Conservation (phyloP, 1,140 invertebrate species). For the Coelopa frigida region DNA sequence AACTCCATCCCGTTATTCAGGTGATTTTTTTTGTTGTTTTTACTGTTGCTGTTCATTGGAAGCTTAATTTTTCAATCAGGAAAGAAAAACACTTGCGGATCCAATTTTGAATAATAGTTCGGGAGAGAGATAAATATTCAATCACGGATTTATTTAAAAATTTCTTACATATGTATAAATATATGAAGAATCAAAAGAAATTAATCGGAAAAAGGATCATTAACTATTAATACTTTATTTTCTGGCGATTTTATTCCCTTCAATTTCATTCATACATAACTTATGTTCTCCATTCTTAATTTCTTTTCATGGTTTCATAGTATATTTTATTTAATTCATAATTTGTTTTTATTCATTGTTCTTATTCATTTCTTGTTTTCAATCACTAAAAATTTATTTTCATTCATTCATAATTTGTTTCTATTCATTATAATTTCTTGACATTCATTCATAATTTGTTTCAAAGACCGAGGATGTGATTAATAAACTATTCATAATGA, state of each 20-base stretch:
- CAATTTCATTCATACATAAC: neutral
- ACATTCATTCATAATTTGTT: slow-evolving; percentile 7
- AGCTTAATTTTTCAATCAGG: slow-evolving; percentile 5
- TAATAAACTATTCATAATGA: too few species aligned
- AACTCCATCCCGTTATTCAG: neutral
- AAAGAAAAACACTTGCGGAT: neutral
- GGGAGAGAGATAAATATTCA: slow-evolving; percentile 5
- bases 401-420: slow-evolving; percentile 3
- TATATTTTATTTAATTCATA: slow-evolving; percentile 2
- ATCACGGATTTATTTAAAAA: slow-evolving; percentile 2
- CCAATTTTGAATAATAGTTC: neutral
- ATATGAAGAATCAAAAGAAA: too few species aligned
- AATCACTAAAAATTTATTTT: too few species aligned
- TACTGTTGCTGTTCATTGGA: neutral
- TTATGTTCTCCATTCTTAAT: too few species aligned
- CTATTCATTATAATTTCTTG: slow-evolving; percentile 5
- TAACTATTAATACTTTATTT: neutral
- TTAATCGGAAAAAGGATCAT: neutral
- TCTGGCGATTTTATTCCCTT: neutral
- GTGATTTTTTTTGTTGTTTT: neutral
- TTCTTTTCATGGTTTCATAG: neutral
- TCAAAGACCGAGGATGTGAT: slow-evolving; percentile 4
- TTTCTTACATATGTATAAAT: neutral
- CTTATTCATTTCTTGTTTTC: too few species aligned
- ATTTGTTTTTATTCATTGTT: slow-evolving; percentile 6